These are phyloP conservation scores for Ceratina japonica DNA, from an alignment of 1,140 invertebrate species.

Conservation along the genomic window DNA sequence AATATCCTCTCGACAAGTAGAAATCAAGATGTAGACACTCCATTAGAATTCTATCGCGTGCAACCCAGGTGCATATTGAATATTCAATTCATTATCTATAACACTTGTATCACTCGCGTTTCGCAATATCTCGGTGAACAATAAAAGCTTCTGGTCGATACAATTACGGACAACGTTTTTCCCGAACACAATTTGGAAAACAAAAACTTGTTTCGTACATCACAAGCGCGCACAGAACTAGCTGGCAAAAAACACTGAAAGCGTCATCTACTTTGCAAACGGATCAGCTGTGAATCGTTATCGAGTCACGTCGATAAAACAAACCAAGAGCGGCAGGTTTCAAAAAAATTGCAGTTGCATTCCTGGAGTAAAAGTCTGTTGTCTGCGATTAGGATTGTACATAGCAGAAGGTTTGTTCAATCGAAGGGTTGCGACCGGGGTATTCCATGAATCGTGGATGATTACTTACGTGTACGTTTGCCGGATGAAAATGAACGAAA, in stretches of 20 bases:
- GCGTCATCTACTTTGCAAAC: no score
- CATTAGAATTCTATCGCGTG: constrained; percentile 14
- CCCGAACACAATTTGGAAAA: no score
- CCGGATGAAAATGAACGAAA: neutral
- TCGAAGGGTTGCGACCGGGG: neutral
- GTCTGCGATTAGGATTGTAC: no score
- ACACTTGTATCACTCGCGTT: neutral
- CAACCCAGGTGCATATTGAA: neutral
- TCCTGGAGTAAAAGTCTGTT: no score
- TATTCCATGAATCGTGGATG: neutral
- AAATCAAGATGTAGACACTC: neutral
- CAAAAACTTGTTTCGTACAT: no score
- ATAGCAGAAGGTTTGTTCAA: no score
- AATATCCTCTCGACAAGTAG: constrained; percentile 13
- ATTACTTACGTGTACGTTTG: neutral
- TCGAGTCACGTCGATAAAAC: constrained; percentile 6
- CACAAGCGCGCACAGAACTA: no score
- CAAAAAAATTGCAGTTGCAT: constrained; percentile 40
- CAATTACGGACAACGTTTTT: no score
- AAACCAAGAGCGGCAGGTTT: constrained; percentile 35
- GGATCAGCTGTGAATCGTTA: no score
- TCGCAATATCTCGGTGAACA: neutral
- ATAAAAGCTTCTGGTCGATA: neutral
- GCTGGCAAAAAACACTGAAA: no score
- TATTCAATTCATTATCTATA: constrained; percentile 1